Conservation (phyloP, 2,888 invertebrate genomes). For the Smittia sp. region DNA sequence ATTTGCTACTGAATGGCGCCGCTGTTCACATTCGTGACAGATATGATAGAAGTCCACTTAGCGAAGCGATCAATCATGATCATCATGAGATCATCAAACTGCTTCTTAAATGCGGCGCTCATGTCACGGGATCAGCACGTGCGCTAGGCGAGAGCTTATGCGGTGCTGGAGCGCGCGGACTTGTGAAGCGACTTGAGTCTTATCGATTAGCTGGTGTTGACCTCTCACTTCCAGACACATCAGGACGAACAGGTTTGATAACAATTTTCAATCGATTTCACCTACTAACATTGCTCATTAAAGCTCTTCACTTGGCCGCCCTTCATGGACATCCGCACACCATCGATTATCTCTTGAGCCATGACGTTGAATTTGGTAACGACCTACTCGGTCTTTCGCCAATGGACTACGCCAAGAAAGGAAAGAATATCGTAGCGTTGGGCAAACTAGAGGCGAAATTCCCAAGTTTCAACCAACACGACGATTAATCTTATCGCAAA, state of each 20-base stretch:
- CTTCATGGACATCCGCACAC: slow-evolving; percentile 57
- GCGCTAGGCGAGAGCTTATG: slow-evolving; percentile 67
- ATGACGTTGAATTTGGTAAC: slow-evolving; percentile 52
- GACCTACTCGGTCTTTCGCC: slow-evolving; percentile 61
- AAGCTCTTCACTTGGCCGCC: slow-evolving; percentile 56
- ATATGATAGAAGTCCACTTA: slow-evolving; percentile 44
- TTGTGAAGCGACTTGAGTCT: slow-evolving; percentile 59
- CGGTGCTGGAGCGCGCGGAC: slow-evolving; percentile 62
- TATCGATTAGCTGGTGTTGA: slow-evolving; percentile 67
- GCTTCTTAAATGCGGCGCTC: slow-evolving; percentile 72
- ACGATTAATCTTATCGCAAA: slow-evolving; percentile 11
- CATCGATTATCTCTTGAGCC: slow-evolving; percentile 57
- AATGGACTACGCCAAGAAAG: slow-evolving; percentile 56
- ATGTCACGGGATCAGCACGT: slow-evolving; percentile 60
- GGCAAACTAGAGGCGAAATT: neutral
- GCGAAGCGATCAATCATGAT: slow-evolving; percentile 66
- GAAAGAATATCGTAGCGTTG: neutral
- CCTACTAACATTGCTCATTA: too few relatives aligned
- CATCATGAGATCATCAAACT: slow-evolving; percentile 63
- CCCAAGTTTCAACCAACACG: neutral
- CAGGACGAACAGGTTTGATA: slow-evolving; percentile 63
- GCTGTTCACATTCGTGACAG: slow-evolving; percentile 75
- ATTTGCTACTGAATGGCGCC: slow-evolving; percentile 73
- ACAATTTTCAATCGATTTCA: slow-evolving; percentile 57
- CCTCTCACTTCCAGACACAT: slow-evolving; percentile 60